Evolutionary conservation across 2,888 invertebrate genomes (phyloP).

Genomic region (Eupithecia insigniata): DNA sequence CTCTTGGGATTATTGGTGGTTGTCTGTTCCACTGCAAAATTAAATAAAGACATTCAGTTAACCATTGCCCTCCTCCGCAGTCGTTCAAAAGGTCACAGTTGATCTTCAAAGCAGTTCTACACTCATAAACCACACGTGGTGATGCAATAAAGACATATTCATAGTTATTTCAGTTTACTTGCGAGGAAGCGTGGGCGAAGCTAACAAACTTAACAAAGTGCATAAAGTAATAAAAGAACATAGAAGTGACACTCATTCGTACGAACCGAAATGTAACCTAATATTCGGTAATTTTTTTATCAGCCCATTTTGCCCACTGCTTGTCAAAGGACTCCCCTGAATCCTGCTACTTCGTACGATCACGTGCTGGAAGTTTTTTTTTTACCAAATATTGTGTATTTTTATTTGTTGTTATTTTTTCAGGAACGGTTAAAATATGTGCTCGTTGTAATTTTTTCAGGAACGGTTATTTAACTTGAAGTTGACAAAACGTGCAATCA

Average conservation of each 20-base stretch:
- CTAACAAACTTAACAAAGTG: conserved; percentile 31
- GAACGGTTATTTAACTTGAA: not conserved
- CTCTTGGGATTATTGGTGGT: too few relatives aligned
- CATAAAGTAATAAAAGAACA: conserved; percentile 8
- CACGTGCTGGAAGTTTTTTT: not conserved
- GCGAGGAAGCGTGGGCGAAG: conserved; percentile 40
- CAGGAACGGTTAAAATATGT: too few relatives aligned
- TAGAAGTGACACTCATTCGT: conserved; percentile 14
- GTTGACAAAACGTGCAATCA: not conserved
- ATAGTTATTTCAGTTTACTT: conserved; percentile 22
- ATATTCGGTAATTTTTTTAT: not conserved
- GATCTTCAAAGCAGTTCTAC: conserved; percentile 3
- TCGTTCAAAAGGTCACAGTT: not conserved
- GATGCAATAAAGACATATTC: conserved; percentile 16
- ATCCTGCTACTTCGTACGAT: not conserved
- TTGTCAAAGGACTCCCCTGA: not conserved
- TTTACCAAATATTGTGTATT: too few relatives aligned
- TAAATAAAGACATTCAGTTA: not conserved
- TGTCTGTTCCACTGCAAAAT: too few relatives aligned
- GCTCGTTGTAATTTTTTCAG: too few relatives aligned
- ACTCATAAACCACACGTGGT: not conserved
- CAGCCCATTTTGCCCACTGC: not conserved
- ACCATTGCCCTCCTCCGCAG: not conserved
- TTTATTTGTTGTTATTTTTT: too few relatives aligned
- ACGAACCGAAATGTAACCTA: not conserved